Conservation (phyloP, 1,140 invertebrate genomes). For the Forficula auricularia region DNA sequence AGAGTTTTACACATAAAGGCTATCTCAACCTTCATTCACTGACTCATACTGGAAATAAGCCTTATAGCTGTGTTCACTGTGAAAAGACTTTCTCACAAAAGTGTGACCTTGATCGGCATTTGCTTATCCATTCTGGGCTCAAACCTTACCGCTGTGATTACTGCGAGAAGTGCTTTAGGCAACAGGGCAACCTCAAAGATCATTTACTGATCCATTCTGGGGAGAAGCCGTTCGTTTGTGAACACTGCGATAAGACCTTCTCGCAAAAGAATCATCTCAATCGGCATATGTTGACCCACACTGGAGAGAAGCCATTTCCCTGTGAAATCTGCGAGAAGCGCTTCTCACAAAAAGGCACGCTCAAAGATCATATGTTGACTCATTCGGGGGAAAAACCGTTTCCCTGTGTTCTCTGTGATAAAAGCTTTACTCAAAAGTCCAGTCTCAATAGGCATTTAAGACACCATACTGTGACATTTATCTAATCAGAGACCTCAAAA, state of each 20-base stretch:
- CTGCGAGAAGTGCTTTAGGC: neutral
- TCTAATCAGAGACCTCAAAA: too few relatives aligned
- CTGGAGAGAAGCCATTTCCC: slow-evolving; percentile 28
- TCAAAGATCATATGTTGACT: slow-evolving; percentile 41
- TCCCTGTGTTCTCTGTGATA: slow-evolving; percentile 30
- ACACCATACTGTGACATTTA: slow-evolving; percentile 30
- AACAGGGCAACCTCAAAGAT: slow-evolving; percentile 25
- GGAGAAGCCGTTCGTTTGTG: slow-evolving; percentile 27
- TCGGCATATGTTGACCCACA: slow-evolving; percentile 28
- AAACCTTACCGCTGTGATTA: neutral
- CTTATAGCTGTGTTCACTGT: slow-evolving; percentile 41
- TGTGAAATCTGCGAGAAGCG: slow-evolving; percentile 29
- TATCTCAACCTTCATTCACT: neutral
- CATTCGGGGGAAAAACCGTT: slow-evolving; percentile 28
- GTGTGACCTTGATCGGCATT: neutral
- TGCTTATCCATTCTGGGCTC: neutral
- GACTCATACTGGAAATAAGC: neutral
- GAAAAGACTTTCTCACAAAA: slow-evolving; percentile 34
- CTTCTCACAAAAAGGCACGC: slow-evolving; percentile 28
- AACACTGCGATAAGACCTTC: slow-evolving; percentile 28
- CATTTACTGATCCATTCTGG: slow-evolving; percentile 25
- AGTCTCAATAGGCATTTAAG: slow-evolving; percentile 45
- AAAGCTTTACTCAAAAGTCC: slow-evolving; percentile 48
- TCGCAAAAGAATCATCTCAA: slow-evolving; percentile 23
- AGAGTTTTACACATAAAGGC: neutral